Conservation (phyloP, 92 coral and sea anemone genomes). For the Phenganax subtilis region DNA sequence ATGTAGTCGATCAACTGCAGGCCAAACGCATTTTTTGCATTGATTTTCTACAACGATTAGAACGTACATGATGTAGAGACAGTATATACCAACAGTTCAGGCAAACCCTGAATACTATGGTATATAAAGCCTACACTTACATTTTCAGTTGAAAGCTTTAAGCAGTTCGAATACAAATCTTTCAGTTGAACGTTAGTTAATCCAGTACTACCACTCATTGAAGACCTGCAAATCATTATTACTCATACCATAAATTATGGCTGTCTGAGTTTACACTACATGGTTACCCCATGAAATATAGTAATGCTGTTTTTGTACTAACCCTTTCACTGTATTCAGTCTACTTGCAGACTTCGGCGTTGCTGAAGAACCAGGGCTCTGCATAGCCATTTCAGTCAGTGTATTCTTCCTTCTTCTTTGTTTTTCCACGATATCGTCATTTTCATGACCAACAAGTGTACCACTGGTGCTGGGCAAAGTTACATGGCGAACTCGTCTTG, state of each 20-base stretch:
- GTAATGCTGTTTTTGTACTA: background rate
- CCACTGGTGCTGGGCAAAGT: slow-evolving; percentile 27
- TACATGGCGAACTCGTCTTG: slow-evolving; percentile 25
- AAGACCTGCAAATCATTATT: slow-evolving; percentile 2
- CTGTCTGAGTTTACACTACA: background rate
- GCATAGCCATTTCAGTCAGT: slow-evolving; percentile 67
- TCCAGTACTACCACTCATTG: slow-evolving; percentile 51
- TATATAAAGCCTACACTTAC: slow-evolving; percentile 55
- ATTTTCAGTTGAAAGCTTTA: slow-evolving; percentile 89
- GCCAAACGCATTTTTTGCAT: slow-evolving; percentile 96
- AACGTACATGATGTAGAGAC: background rate
- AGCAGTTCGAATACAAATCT: slow-evolving; percentile 88
- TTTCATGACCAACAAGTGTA: slow-evolving; percentile 51
- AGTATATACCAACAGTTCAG: background rate
- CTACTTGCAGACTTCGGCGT: slow-evolving; percentile 85
- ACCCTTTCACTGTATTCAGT: slow-evolving; percentile 45
- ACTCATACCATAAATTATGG: no score
- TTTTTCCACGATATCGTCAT: slow-evolving; percentile 90
- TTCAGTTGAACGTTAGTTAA: slow-evolving; percentile 76
- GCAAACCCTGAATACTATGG: background rate
- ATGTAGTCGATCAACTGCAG: slow-evolving; percentile 91
- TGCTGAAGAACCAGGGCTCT: slow-evolving; percentile 61
- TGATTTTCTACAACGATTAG: slow-evolving; percentile 70
- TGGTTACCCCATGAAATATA: no score
- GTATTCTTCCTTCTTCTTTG: slow-evolving; percentile 69